Evolutionary conservation across 2,888 invertebrate species (phyloP), one percentile per base, ranked within the genome.

Genomic region (Amiota communis): DNA sequence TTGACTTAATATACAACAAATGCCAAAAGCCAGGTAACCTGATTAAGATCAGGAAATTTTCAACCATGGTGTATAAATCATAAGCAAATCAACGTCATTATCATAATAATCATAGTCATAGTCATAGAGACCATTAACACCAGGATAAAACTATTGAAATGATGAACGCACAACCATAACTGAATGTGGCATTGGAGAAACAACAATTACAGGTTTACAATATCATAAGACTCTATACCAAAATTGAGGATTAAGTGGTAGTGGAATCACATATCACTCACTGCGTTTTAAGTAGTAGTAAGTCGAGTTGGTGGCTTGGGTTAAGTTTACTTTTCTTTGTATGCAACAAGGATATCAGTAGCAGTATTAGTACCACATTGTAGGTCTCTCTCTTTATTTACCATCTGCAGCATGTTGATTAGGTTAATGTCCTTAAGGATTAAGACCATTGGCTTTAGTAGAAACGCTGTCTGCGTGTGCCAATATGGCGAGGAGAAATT

Each of bases 341-440:
- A 36, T 36, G 51, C 67, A 67, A 51, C 49, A 67, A 49, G 67
- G 13, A 10, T 51, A 17, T 51, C 51, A 51, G n/a, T 36, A 48
- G n/a, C 12, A 36, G 67, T 10, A 8, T 23, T 4, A 15, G 17
- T 53, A 15, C 6, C 8, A 59, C 59, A 59, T 6, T 36, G 36
- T 36, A 36, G 36, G 36, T 36, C 36, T 36, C 36, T 36, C 36
- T 23, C 23, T 23, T 23, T 23, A 20, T 11, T 20, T 9, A 57
- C 4, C 57, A 17, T 36, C 17, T 63, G 63, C 63, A 63, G 63
- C 72, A 78, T 79, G 77, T 83, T 82, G 82, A 82, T 82, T 82
- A 82, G 83, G 82, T 83, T 82, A 83, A 82, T 82, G 82, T 81
- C 82, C 82, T 82, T 78, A 79, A 80, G 79, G 80, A 78, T 80